phyloP scores from a whole-genome alignment of 2,797 vertebrate genomes.

The Emydoidea blandingii region DNA sequence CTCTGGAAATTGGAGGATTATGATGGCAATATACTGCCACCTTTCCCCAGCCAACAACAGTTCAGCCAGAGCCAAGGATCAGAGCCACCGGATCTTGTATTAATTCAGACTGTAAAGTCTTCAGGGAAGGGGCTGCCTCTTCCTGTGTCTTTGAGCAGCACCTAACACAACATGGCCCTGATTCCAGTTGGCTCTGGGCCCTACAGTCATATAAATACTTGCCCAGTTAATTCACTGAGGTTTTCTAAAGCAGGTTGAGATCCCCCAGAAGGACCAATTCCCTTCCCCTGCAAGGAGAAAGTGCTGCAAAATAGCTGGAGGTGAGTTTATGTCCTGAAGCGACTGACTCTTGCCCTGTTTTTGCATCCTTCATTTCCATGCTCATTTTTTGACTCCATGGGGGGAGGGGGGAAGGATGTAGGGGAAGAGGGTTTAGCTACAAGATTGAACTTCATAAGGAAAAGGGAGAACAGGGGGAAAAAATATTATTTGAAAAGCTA shows the following conservation, averaged over 20 bases:
- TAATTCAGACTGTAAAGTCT: neutral
- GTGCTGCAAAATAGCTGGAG: neutral
- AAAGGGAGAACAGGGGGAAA: neutral
- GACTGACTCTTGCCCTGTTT: neutral
- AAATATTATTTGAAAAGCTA: neutral
- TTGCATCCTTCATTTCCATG: neutral
- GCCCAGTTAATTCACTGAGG: neutral
- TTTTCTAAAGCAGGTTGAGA: neutral
- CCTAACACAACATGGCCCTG: neutral
- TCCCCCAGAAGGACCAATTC: neutral
- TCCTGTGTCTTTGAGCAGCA: neutral
- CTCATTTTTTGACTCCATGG: neutral
- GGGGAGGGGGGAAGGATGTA: neutral
- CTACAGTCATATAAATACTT: neutral
- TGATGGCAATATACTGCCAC: neutral
- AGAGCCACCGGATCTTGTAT: neutral
- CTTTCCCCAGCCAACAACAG: neutral
- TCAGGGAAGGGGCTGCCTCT: neutral
- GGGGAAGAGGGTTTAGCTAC: neutral
- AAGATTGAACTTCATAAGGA: neutral
- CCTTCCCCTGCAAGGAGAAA: neutral
- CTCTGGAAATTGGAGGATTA: neutral
- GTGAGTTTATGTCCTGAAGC: neutral
- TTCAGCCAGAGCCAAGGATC: neutral
- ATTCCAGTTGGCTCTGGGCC: neutral